Evolutionary conservation across 2,797 vertebrate genomes (phyloP), one percentile per base, ranked within the genome.

Genomic region (Fistularia tabacaria): DNA sequence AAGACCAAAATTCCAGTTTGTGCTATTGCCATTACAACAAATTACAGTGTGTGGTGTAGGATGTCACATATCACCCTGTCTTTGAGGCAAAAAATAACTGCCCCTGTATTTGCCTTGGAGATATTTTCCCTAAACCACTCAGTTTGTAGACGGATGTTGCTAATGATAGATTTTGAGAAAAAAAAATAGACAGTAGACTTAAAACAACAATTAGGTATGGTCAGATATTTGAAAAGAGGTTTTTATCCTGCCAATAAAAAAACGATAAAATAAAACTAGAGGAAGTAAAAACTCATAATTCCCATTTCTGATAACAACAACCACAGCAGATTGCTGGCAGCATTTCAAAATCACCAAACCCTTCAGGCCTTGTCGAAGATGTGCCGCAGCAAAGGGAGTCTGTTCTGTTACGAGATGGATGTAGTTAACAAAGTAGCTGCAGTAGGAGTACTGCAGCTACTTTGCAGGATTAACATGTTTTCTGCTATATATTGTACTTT

Each of bases 21-120:
- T 68, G 56, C 51, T 61, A 62, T 62, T 77, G 62, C 61, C 73
- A 72, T 69, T 74, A 71, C 46, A 67, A 74, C 53, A 82, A 79
- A 78, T 73, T 67, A 64, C 65, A 80, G 61, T 62, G 65, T 62
- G 62, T 71, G 66, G 64, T 56, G 69, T 51, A 74, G 66, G 45
- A 75, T 74, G 74, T 78, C 75, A 79, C 62, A 64, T 84, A 77
- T 72, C 58, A 57, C 74, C 76, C 60, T 46, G 64, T 71, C 54
- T 73, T 72, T 62, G 40, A 63, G 61, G 63, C 6, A 10, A 15
- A 46, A 74, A 70, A 72, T 14, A 55, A 74, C 64, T 66, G 41
- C 36, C 49, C 56, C 51, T 69, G 59, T 62, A 53, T 82, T 83
- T 69, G 48, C 53, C 57, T 64, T 51, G 25, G 57, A 64, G 42